Evolutionary conservation across 1,140 invertebrate species (phyloP).

Genomic region (Drosophila persimilis): DNA sequence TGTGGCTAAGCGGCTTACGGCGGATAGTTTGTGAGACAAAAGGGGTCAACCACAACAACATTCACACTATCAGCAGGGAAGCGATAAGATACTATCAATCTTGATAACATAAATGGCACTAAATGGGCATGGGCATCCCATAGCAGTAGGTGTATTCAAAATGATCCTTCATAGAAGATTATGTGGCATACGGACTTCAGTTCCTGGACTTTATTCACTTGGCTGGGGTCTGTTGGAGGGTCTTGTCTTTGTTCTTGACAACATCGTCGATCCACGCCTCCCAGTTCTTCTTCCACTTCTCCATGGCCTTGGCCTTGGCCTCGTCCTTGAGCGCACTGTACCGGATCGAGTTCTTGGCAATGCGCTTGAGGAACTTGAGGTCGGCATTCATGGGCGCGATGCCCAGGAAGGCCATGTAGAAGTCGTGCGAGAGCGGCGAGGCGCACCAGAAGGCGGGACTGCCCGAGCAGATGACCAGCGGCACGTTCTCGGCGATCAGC

Average conservation of each 20-base stretch:
- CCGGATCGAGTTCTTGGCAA: conserved; percentile 90
- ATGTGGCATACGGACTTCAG: no score
- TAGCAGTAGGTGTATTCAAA: no score
- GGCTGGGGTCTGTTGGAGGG: neutral
- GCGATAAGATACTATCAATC: no score
- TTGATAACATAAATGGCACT: no score
- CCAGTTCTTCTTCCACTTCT: conserved; percentile 70
- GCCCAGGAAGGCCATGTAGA: conserved; percentile 91
- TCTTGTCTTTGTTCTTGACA: conserved; percentile 12
- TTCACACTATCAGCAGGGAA: no score
- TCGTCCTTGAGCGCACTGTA: conserved; percentile 84
- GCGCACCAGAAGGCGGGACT: conserved; percentile 91
- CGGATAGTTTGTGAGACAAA: no score
- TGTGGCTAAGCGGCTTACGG: no score
- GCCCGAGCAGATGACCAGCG: conserved; percentile 86
- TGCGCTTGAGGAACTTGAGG: conserved; percentile 89
- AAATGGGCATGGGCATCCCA: no score
- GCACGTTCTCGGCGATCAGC: conserved; percentile 86
- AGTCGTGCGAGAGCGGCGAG: conserved; percentile 89
- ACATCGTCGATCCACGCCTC: conserved; percentile 51
- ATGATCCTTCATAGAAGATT: no score
- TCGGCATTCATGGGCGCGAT: conserved; percentile 89
- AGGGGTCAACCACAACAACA: no score
- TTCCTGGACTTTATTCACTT: neutral
- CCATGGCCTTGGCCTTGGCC: conserved; percentile 42